Base-by-base conservation (phyloP, 2,888 invertebrate genomes). In the Exephanes ischioxanthus region DNA sequence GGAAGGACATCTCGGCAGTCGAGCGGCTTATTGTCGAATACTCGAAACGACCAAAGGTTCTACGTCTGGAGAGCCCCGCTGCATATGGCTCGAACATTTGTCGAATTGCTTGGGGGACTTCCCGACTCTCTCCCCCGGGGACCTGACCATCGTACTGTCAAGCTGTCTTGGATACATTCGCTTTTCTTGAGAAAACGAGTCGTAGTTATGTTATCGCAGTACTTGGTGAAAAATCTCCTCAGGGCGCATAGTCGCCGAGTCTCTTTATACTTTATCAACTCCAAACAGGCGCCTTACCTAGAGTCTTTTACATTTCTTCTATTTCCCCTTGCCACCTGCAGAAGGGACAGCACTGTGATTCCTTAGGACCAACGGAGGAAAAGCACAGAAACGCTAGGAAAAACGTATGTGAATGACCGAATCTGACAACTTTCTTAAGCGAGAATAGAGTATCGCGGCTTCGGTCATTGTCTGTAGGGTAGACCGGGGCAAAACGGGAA, bases 41-140 rank as follows among this genome's bases (percentile, higher is more conserved):
- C 67, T 67, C 45, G 22, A 67, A 78, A 71, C 22, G 67, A 26
- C 26, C 37, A 22, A 30, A 26, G 11, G 26, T 58, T 70, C 26
- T 4, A 19, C n/a, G 9, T 51, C n/a, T 30, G 19, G 58, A 48
- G 11, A 48, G 53, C 33, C 51, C 45, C 37, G 79, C 14, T 68
- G 33, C 19, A 51, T 80, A 53, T 45, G 70, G 58, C 45, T 45
- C 30, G 70, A 61, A 71, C 63, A 79, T 80, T 79, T 84, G 79
- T 70, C 79, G 68, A 68, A 75, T 63, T 58, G 83, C 45, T 61
- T 51, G 33, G 41, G 67, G 63, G 61, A 80, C 75, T 63, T 79
- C n/a, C 66, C 66, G 53, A 41, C 66, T 72, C 66, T 75, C 45
- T 45, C 14, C 72, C 45, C 26, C 68, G 16, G 22, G 41, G 73